Percentiles rank a stretch among this genome's conserved stretches.
These are phyloP conservation scores for Philypnodon macrostomus DNA, from an alignment of 2,797 vertebrate genomes.

Conservation along the genomic window DNA sequence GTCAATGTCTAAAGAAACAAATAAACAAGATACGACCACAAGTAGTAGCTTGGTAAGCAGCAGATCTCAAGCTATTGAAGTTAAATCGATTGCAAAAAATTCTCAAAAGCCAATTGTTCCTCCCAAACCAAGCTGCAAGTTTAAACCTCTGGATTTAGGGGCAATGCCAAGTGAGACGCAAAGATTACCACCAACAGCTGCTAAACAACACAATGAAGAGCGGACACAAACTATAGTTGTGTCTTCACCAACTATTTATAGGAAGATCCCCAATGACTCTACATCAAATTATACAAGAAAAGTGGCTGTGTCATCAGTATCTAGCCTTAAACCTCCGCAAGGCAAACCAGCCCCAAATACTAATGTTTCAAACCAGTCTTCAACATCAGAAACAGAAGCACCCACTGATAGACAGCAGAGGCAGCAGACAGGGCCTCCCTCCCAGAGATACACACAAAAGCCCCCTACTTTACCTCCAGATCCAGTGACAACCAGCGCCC, in stretches of 20 bases:
- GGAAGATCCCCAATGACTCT: constrained; percentile 66
- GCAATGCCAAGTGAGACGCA: constrained; percentile 51
- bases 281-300: constrained; percentile 67
- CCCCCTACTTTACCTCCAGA: constrained; percentile 28
- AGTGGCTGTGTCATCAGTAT: constrained; percentile 71
- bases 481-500: constrained; percentile 15
- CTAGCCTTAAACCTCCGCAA: constrained; percentile 71
- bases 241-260: constrained; percentile 68
- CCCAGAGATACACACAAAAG: constrained; percentile 56
- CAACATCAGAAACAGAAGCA: constrained; percentile 40
- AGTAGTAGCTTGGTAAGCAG: constrained; percentile 30
- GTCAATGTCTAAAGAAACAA: constrained; percentile 70
- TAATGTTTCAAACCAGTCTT: constrained; percentile 50
- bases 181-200: constrained; percentile 35
- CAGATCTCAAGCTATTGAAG: constrained; percentile 72
- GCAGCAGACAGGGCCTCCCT: constrained; percentile 36
- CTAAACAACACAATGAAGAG: constrained; percentile 60
- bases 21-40: constrained; percentile 51
- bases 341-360: constrained; percentile 55
- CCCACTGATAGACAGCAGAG: constrained; percentile 41
- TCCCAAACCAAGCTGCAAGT: constrained; percentile 76
- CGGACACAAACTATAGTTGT: constrained; percentile 67
- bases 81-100: constrained; percentile 75
- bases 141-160: constrained; percentile 68
- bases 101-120: constrained; percentile 73